Percentiles rank a stretch among this genome's conserved stretches.
Conservation (phyloP, 1,140 invertebrate species). For the Papilio helenus region DNA sequence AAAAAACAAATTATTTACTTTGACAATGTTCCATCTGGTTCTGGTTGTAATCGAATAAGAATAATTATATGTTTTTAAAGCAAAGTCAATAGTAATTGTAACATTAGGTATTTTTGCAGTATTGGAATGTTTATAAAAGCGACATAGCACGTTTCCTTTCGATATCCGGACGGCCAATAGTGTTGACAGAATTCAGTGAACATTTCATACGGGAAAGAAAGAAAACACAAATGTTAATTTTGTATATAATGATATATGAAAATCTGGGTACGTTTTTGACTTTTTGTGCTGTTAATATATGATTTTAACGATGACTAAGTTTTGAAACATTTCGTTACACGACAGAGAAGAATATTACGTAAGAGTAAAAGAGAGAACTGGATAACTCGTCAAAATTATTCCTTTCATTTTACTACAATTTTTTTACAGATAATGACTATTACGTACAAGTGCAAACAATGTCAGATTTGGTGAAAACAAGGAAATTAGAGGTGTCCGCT, state of each 20-base stretch:
- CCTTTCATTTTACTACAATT: conserved; percentile 16
- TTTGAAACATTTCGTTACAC: neutral
- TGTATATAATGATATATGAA: conserved; percentile 51
- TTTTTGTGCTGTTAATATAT: neutral
- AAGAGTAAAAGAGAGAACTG: neutral
- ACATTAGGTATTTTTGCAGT: conserved; percentile 49
- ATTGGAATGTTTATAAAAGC: conserved; percentile 47
- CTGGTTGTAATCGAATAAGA: neutral
- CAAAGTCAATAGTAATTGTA: neutral
- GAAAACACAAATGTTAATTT: conserved; percentile 51
- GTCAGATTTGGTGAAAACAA: conserved; percentile 56
- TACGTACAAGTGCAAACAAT: conserved; percentile 59
- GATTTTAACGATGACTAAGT: neutral
- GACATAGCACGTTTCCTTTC: conserved; percentile 59
- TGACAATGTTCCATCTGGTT: neutral
- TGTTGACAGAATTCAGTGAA: conserved; percentile 61
- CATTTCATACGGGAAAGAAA: conserved; percentile 54
- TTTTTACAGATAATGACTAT: conserved; percentile 55
- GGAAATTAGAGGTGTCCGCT: conserved; percentile 57
- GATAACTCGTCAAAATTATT: neutral
- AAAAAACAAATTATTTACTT: too few species aligned
- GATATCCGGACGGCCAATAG: conserved; percentile 56
- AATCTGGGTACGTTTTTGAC: conserved; percentile 46
- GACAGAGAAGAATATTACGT: neutral
- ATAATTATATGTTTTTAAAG: neutral